Base-by-base conservation (phyloP, 2,888 invertebrate species). In the Drepanosiphum platanoidis region DNA sequence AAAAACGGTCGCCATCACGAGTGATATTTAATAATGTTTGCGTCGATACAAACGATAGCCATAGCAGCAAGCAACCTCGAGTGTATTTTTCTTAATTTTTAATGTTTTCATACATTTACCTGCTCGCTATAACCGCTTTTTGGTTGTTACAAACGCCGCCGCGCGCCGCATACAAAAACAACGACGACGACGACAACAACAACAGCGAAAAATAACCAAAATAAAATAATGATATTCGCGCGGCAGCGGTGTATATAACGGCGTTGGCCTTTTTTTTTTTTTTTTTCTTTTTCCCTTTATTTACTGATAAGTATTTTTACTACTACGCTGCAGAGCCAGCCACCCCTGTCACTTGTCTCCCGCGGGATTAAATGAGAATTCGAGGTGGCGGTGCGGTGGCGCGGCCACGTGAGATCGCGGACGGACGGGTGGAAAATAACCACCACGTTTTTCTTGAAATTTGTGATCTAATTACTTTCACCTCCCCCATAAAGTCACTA, bases 381-480 rank as follows among this genome's bases (percentile, higher is more conserved):
- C 32, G 58, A 39, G 72, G 70, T 22, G 22, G 27, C 13, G 34
- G 32, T 32, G 61, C 22, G 9, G 77, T 8, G 22, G 77, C 7
- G 42, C 9, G 71, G 81, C 61, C 81, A 71, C 81, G 71, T 61
- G 61, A 82, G 39, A 82, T 71, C 58, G 15, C 13, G 39, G 61
- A 61, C 39, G 71, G 71, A 61, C 61, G 71, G 42, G 58, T 71
- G 70, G 70, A 81, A 81, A 81, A 81, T 81, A 81, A 81, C 81
- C 81, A 72, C 81, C 71, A 82, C 81, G 81, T 82, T 82, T 82
- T 82, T 82, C 81, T 81, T n/a, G 81, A 82, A 82, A 82, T 82
- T 82, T 72, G 71, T 61, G 71, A 82, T 82, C 81, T 82, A 82
- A 82, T 82, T 82, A 82, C 81, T 82, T 82, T 82, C 42, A 72